Evolutionary conservation across 2,797 vertebrate species (phyloP), one percentile per base, ranked within the genome.

Genomic region (Notamacropus eugenii): DNA sequence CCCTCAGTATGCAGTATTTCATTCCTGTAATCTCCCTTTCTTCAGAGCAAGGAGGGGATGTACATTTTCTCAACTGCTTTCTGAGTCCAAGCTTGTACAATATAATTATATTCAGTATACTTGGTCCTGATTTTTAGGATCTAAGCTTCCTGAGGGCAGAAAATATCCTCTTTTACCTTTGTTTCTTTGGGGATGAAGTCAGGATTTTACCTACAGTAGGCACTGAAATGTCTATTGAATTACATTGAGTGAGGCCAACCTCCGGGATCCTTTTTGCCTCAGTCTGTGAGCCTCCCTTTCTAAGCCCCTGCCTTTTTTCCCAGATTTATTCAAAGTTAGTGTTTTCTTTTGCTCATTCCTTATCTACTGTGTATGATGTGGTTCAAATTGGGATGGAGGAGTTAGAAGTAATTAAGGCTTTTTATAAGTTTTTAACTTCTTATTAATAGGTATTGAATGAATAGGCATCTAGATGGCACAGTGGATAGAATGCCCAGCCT

Each of bases 321-420:
- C 52, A 92, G 87, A 10, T 14, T 90, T 92, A 62, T 29, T 92
- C 50, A 4, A 67, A 56, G 62, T 54, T 54, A 31, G 57, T 55
- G 11, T 95, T 31, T 90, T 19, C 91, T 92, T 97, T 31, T 90
- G 56, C 92, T 28, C 93, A 56, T 67, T 95, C 91, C 40, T 90
- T 92, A n/a, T 82, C 93, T 90, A 55, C 90, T 46, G 19, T 82
- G 19, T 24, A 24, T 94, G 91, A 55, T 96, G 82, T 95, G 54
- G 50, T 34, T 74, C 19, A 82, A 82, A 8, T 46, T 82, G 40
- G 9, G 74, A 2, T 92, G 10, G 54, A 95, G 93, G 55, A 24
- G 11, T 82, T 82, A 82, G 74, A 93, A 55, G 90, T 93, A 56
- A 57, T 58, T 28, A 67, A 62, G 55, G 54, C 29, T 96, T 94